Conservation (phyloP, 2,888 invertebrate genomes). For the Noctuana brunneofusca region DNA sequence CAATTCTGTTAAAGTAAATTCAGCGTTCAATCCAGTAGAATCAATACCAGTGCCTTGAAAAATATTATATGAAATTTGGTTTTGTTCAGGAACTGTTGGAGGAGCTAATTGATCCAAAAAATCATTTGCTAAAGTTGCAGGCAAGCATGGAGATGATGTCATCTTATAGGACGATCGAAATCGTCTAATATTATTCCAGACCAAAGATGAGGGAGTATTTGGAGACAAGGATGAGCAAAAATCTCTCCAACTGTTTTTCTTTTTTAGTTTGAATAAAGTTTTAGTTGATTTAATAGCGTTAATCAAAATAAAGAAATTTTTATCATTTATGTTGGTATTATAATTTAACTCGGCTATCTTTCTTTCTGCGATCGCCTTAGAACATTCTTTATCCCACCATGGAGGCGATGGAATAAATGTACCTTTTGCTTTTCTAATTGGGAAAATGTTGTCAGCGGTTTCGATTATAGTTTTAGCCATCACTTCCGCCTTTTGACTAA, state of each 20-base stretch:
- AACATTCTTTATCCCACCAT: constrained; percentile 3
- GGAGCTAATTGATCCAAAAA: constrained; percentile 1
- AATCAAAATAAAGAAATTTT: neutral
- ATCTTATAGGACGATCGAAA: neutral
- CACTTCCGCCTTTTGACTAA: neutral
- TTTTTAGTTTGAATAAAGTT: neutral
- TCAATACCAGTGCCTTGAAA: neutral
- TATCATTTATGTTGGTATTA: neutral
- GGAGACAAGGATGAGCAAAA: constrained; percentile 1
- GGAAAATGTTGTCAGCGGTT: neutral
- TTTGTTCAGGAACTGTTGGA: neutral
- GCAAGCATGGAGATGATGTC: neutral
- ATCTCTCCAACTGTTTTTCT: neutral
- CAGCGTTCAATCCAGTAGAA: neutral
- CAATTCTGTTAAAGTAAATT: neutral
- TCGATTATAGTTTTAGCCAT: neutral
- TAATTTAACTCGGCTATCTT: neutral
- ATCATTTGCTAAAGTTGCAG: neutral
- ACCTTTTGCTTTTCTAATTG: neutral
- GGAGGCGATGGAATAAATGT: neutral
- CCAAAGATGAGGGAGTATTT: neutral
- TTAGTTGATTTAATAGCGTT: neutral
- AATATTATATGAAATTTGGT: neutral
- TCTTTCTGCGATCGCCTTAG: neutral
- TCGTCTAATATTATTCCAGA: neutral